Base-by-base conservation (phyloP, 2,888 invertebrate genomes). In the Meghimatium bilineatum region DNA sequence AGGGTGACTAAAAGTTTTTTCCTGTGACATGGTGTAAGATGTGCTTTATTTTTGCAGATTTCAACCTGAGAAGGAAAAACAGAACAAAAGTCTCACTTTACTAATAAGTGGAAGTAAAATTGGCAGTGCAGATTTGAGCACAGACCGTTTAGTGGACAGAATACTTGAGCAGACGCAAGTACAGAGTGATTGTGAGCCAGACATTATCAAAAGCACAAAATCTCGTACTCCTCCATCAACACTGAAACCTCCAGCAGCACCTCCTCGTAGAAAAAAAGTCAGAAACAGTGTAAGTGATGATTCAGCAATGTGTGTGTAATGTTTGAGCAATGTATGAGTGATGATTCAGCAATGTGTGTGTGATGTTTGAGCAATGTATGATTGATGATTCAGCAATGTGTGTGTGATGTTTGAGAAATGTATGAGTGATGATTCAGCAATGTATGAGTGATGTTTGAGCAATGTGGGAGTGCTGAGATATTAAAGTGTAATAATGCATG, bases 181-280 rank as follows among this genome's bases (percentile, higher is more conserved):
- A 8, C 80, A 86, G 34, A 83, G 90, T 82, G 84, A 84, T 36
- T 80, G 32, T 26, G 97, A 97, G 94, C 98, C 98, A 2, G 98
- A 98, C 94, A 97, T 98, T 91, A 97, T 98, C 89, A 97, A 97
- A 85, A 98, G 97, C 94, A 97, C 97, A 87, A 98, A 97, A 87
- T 88, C 90, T 3, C 85, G 90, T 67, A 91, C 91, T 44, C 91
- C 91, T 29, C 90, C 91, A 12, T 87, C 85, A n/a, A 89, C 89
- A 17, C 78, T 90, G 38, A 87, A 86, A 52, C 76, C 86, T 77
- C 90, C 91, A 60, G 88, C 89, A 69, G 91, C 91, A 2, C 90
- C 92, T 29, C 92, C 92, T n/a, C 87, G 91, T 71, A 88, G 89
- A 79, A 91, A 90, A 80, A 90, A 89, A 23, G 38, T 71, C 38